Evolutionary conservation across 2,888 invertebrate genomes (phyloP), one percentile per base, ranked within the genome.

Genomic region (Rhingia campestris): DNA sequence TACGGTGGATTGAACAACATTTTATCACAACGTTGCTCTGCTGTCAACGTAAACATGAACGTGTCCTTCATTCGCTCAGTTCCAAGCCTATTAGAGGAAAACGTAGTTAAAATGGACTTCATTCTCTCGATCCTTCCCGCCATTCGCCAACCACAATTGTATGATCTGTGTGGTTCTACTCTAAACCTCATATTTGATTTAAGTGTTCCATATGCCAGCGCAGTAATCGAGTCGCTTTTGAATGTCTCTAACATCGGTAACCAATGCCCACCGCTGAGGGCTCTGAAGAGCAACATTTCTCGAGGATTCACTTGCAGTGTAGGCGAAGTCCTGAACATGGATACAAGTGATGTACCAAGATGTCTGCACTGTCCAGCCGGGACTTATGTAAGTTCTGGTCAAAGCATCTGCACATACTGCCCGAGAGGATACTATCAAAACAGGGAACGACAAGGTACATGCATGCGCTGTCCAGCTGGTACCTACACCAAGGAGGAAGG

Each of bases 351-450:
- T 89, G 97, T 97, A 58, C 97, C 98, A 30, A 93, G 98, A 92
- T 98, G 98, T 93, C 93, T 98, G 84, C 97, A 99, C 89, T 99
- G 99, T 90, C 99, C 99, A 6, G 98, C 98, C 87, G 99, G 99
- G 88, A 98, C 98, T 0, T 98, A 95, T 89, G 97, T 98, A 49
- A 95, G 95, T 22, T 96, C 96, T 87, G 97, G 97, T 88, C 97
- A 98, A 92, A 96, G 97, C 89, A 94, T 95, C 76, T 99, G 99
- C 91, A 96, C 96, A 0, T 95, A 96, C 89, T 99, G 99, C 90
- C 96, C 97, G 0, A 94, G 95, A 88, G 99, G 99, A 12, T 97
- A 95, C 90, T 99, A 98, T 92, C 99, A 99, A 92, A 98, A 98
- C 88, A 94, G 95, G 88, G 96, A 97, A 81, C 94, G 97, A 51